Evolutionary conservation across 2,888 invertebrate genomes (phyloP), one percentile per base, ranked within the genome.

Genomic region (Schizaphis graminum): DNA sequence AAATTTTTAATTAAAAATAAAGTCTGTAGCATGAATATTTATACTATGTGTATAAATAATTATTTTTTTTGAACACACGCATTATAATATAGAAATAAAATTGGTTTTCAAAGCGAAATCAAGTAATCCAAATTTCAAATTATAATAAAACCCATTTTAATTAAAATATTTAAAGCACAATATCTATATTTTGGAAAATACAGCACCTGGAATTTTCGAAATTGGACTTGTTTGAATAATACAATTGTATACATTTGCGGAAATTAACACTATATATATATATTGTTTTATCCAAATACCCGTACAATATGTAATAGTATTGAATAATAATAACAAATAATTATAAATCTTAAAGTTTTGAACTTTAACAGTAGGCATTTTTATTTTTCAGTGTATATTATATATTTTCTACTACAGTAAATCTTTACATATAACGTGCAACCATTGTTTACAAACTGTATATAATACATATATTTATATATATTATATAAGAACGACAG

Each of bases 391-490:
- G 28, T 13, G 28, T 24, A n/a, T 21, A 53, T 77, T 35, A 35
- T 87, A 87, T 49, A 87, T 87, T 49, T 53, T 87, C 21, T 87
- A 26, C 21, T 13, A n/a, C n/a, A 49, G n/a, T 87, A 87, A 53
- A 53, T 53, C 87, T 35, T 49, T 87, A 53, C 8, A 0, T 3
- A 61, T 13, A 49, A 49, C 24, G 4, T 5, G 7, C n/a, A n/a
- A 87, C 10, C 49, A 87, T 87, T 49, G 87, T 87, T 87, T 87
- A 87, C 21, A 21, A 87, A n/a, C 77, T 77, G 77, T 77, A 35
- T 35, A 8, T 35, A 77, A 35, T 77, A 21, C 35, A 77, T 77
- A 35, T 35, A 35, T 67, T 8, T 77, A 77, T 77, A 77, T 67
- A 21, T 67, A 67, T 67, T 67, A 67, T 35, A 77, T 35, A 77